phyloP scores from a whole-genome alignment of 1,140 invertebrate genomes.

The Uloborus diversus region DNA sequence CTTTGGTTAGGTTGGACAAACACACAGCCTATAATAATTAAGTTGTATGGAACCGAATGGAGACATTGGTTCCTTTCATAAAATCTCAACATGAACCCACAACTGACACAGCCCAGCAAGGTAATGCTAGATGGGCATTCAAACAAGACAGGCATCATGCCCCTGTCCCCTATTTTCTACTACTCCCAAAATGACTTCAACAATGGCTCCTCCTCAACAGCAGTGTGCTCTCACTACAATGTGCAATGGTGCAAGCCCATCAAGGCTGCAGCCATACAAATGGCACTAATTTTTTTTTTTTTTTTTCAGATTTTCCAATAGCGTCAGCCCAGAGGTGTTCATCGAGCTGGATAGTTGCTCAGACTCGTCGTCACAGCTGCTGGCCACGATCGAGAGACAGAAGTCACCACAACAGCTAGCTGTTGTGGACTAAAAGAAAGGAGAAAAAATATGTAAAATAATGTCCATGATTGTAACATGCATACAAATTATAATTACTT shows the following conservation, averaged over 20 bases:
- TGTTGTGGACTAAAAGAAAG: constrained; percentile 30
- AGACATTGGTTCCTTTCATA: constrained; percentile 36
- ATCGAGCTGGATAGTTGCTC: constrained; percentile 57
- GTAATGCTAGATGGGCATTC: constrained; percentile 24
- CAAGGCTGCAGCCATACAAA: constrained; percentile 49
- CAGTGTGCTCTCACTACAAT: constrained; percentile 55
- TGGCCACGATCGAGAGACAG: constrained; percentile 39
- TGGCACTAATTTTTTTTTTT: constrained; percentile 43
- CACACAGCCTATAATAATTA: constrained; percentile 9
- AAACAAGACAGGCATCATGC: constrained; percentile 47
- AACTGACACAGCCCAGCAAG: constrained; percentile 30
- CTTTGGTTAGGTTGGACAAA: constrained; percentile 44
- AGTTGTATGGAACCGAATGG: constrained; percentile 19
- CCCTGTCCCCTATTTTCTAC: constrained; percentile 46
- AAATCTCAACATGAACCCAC: constrained; percentile 48
- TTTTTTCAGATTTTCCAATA: constrained; percentile 20
- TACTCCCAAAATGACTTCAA: constrained; percentile 53
- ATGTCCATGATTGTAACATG: background rate
- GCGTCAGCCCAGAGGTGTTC: constrained; percentile 8
- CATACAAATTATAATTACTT: background rate
- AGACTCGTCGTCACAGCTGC: constrained; percentile 45
- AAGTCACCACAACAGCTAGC: constrained; percentile 45
- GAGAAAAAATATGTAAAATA: background rate
- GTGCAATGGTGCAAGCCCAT: constrained; percentile 49
- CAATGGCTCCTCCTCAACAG: constrained; percentile 42